Evolutionary conservation across 2,888 invertebrate genomes (phyloP).

Genomic region (Chrysotoxum bicinctum): DNA sequence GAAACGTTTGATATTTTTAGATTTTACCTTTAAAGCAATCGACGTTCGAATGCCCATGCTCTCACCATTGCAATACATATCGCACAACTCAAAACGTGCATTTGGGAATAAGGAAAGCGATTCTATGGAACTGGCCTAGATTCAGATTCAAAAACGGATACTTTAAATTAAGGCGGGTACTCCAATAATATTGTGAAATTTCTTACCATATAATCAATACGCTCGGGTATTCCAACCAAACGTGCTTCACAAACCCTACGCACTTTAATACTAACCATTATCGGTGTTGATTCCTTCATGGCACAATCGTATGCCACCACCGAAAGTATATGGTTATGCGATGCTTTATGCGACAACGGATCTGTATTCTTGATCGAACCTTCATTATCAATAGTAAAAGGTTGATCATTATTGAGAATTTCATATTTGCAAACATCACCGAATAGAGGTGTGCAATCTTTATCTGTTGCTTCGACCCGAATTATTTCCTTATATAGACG

Average conservation of each 20-base stretch:
- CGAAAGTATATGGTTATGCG: constrained; percentile 97
- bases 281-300: constrained; percentile 95
- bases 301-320: constrained; percentile 99
- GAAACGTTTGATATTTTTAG: not conserved
- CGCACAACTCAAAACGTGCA: constrained; percentile 80
- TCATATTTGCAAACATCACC: constrained; percentile 99
- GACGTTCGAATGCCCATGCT: constrained; percentile 79
- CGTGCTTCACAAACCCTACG: constrained; percentile 90
- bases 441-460: constrained; percentile 96
- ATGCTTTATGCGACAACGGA: constrained; percentile 94
- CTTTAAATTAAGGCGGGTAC: not conserved
- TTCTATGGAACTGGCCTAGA: constrained; percentile 79
- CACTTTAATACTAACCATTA: constrained; percentile 98
- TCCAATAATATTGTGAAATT: not conserved
- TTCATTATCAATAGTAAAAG: constrained; percentile 95
- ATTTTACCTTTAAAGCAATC: constrained; percentile 78
- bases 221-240: constrained; percentile 86
- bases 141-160: not conserved
- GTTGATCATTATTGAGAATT: constrained; percentile 94
- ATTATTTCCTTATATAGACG: constrained; percentile 94
- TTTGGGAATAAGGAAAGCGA: constrained; percentile 80
- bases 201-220: constrained; percentile 81
- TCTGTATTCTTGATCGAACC: constrained; percentile 97
- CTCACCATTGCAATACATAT: constrained; percentile 81
- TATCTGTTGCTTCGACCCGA: constrained; percentile 94